Conservation (phyloP, 2,888 invertebrate species). For the Microplitis deprimator region DNA sequence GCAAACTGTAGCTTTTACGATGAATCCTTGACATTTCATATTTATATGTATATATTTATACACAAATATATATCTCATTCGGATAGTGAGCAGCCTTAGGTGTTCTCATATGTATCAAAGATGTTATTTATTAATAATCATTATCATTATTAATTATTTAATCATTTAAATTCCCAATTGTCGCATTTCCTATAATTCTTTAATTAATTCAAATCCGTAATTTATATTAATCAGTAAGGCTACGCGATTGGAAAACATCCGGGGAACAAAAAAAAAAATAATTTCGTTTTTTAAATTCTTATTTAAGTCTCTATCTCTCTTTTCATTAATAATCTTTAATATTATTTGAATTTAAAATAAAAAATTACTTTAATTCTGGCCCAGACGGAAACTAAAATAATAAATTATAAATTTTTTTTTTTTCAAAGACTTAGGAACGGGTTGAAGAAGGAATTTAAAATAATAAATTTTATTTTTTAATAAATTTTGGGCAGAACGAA, state of each 20-base stretch:
- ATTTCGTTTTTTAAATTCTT: background rate
- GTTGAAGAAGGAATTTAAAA: constrained; percentile 16
- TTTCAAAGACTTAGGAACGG: constrained; percentile 12
- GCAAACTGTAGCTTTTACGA: constrained; percentile 67
- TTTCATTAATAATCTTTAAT: background rate
- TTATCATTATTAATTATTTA: constrained; percentile 19
- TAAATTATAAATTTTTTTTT: constrained; percentile 22
- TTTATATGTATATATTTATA: background rate
- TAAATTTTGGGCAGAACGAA: constrained; percentile 49
- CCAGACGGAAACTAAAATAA: constrained; percentile 6
- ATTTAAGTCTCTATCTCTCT: constrained; percentile 30
- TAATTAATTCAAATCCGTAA: constrained; percentile 4
- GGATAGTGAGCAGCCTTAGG: constrained; percentile 64
- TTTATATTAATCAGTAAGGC: constrained; percentile 11
- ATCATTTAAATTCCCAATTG: constrained; percentile 16
- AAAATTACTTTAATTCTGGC: constrained; percentile 15
- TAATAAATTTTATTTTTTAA: background rate
- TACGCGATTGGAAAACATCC: constrained; percentile 29
- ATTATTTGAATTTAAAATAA: background rate
- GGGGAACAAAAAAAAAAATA: constrained; percentile 6
- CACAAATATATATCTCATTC: constrained; percentile 57
- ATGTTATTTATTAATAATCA: constrained; percentile 33
- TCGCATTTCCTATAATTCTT: background rate
- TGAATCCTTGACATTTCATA: constrained; percentile 68
- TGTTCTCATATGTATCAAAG: constrained; percentile 38